Evolutionary conservation across 1,140 invertebrate species (phyloP), one percentile per base, ranked within the genome.

Genomic region (Calephelis virginiensis): DNA sequence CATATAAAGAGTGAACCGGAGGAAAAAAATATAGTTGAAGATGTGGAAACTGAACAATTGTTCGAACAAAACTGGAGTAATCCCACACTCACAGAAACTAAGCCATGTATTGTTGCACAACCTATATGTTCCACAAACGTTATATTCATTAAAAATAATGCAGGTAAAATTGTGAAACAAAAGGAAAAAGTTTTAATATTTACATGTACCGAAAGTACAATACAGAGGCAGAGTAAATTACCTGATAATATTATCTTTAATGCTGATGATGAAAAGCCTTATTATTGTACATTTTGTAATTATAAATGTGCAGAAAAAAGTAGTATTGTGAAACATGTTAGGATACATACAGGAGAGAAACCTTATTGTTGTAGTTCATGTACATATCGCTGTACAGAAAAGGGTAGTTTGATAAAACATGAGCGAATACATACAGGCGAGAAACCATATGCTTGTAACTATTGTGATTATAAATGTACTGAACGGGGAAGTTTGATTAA

Each of bases 111-210:
- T 11, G 50, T 56, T 17, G 50, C 50, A 56, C 50, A 56, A 12
- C 53, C 53, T 6, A 37, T 56, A 12, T 56, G 53, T 17, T 56
- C 53, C 2, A 56, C 53, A 10, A 56, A 37, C 12, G 53, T 59
- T 38, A 59, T 59, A 59, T 59, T 59, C 12, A 59, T 59, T 11
- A 59, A 59, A 37, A 37, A 59, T 8, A n/a, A 12, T n/a, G 12
- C 53, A 8, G 53, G 53, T 12, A 59, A n/a, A 59, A 59, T 59
- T 37, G n/a, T 59, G 1, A 59, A 59, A 59, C 53, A 38, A 6
- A 59, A 59, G 37, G 53, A 59, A 59, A 59, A 38, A 37, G 53
- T 59, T n/a, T 59, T 38, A n/a, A 59, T 59, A 38, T 59, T 59
- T 10, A 37, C 53, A 4, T 59, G 53, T 13, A 59, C 37, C 37